Conservation (phyloP, 2,797 vertebrate species). For the Pangasius macronema region DNA sequence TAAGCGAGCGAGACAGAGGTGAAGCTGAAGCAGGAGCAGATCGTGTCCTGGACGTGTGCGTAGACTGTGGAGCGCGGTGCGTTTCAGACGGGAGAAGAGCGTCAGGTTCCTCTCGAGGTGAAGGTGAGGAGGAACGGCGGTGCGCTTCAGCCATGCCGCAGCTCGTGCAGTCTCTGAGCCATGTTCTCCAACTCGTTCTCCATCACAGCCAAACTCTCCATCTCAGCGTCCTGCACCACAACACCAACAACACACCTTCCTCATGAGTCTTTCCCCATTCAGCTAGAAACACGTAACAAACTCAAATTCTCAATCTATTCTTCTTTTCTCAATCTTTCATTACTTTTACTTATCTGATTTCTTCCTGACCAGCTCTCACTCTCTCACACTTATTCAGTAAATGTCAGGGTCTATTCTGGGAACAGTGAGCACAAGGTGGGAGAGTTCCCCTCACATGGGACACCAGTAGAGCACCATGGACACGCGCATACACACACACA, state of each 20-base stretch:
- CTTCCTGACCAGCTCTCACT: too few species aligned
- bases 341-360: too few species aligned
- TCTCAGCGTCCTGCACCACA: constrained; percentile 77
- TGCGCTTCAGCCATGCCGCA: constrained; percentile 74
- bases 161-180: constrained; percentile 86
- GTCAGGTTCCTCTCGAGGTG: constrained; percentile 22
- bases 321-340: too few species aligned
- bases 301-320: neutral
- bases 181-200: constrained; percentile 92
- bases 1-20: constrained; percentile 1
- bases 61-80: neutral
- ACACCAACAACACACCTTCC: neutral
- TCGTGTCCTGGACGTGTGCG: neutral
- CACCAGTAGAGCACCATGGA: too few species aligned
- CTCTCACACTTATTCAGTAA: too few species aligned
- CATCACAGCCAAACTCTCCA: constrained; percentile 90
- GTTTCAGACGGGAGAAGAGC: constrained; percentile 13
- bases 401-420: too few species aligned
- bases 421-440: too few species aligned
- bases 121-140: constrained; percentile 51
- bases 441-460: too few species aligned
- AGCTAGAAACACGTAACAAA: neutral
- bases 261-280: neutral
- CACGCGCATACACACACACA: too few species aligned
- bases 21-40: constrained; percentile 22